Conservation (phyloP, 2,888 invertebrate genomes). For the Thyatira batis region DNA sequence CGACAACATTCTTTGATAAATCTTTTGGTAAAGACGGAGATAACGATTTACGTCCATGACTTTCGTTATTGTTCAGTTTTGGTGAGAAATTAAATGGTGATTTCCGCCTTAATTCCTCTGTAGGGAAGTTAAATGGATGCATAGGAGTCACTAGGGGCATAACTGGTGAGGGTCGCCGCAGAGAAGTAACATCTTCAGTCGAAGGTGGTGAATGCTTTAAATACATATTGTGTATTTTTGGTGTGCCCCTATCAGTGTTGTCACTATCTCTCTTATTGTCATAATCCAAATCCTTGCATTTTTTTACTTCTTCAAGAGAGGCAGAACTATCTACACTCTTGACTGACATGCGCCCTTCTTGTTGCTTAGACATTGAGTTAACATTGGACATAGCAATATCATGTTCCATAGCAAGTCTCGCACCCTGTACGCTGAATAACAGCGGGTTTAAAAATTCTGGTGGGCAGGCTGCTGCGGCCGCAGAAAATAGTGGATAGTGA, state of each 20-base stretch:
- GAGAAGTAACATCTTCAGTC: constrained; percentile 84
- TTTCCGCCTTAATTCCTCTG: constrained; percentile 62
- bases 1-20: constrained; percentile 55
- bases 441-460: constrained; percentile 85
- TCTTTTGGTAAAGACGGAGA: constrained; percentile 63
- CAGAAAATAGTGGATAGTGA: constrained; percentile 80
- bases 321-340: constrained; percentile 72
- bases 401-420: constrained; percentile 75
- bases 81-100: constrained; percentile 66
- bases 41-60: constrained; percentile 44
- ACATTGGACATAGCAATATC: constrained; percentile 79
- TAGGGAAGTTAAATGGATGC: constrained; percentile 55
- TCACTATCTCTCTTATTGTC: constrained; percentile 57
- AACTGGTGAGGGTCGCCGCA: constrained; percentile 85
- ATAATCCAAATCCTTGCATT: constrained; percentile 59
- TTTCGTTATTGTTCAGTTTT: constrained; percentile 61
- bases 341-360: constrained; percentile 70
- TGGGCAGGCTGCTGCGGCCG: constrained; percentile 78
- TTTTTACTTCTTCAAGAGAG: constrained; percentile 69
- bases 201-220: constrained; percentile 86
- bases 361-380: constrained; percentile 77
- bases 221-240: constrained; percentile 68
- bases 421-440: constrained; percentile 83
- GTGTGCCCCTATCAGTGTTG: constrained; percentile 78
- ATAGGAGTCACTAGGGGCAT: constrained; percentile 77